Base-by-base conservation (phyloP, 2,797 vertebrate genomes). In the Acanthornis magna region DNA sequence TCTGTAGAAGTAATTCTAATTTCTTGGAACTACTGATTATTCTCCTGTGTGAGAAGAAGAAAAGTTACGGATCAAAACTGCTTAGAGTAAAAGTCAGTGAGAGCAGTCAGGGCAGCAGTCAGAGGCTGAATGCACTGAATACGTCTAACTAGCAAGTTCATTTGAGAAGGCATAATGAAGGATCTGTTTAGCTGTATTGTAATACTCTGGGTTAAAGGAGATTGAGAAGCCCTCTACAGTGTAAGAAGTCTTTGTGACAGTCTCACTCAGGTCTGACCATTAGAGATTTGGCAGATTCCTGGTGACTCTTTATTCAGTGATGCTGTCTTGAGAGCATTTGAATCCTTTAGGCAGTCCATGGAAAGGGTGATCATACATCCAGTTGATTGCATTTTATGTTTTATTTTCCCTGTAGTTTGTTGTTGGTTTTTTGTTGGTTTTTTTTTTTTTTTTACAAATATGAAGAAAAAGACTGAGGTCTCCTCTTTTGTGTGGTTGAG, bases 301-400 rank as follows among this genome's bases (percentile, higher is more conserved):
- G 16, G 19, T 11, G 16, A 30, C 10, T 76, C 5, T 40, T 93
- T 83, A 51, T 71, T 11, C 45, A 57, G 1, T 60, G 30, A 7
- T 76, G n/a, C 30, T 61, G 16, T 53, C 20, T 50, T 53, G 19
- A 1, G 0, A 72, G 36, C 0, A 0, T 73, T 82, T 58, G 25
- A 79, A 47, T 53, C 30, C 21, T 36, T 45, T 16, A 57, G 38
- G 7, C n/a, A 14, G 11, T 36, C 19, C 20, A 1, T 62, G 25
- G 19, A 70, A 34, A 47, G 27, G 4, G 3, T 58, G 15, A n/a
- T 58, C 11, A 22, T n/a, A 12, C 1, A 1, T 62, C 34, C 25
- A 13, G 11, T 9, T 38, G 23, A 22, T 47, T 54, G 29, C 4
- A 25, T 68, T 79, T 77, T 17, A 34, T 21, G 40, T 48, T 84